Base-by-base conservation (phyloP, 2,797 vertebrate genomes). In the Rallus crepitans region DNA sequence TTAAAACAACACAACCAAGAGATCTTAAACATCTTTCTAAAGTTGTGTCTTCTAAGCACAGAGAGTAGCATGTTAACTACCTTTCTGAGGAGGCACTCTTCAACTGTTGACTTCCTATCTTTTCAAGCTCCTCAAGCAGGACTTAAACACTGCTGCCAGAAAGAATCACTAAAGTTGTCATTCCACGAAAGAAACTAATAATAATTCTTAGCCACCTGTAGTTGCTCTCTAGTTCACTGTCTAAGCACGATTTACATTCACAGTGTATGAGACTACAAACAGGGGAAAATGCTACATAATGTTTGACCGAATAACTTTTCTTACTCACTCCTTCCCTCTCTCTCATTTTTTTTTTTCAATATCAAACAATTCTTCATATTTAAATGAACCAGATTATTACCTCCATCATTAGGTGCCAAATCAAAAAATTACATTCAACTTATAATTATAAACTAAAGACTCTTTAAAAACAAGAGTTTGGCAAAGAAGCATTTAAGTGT, bases 371-470 rank as follows among this genome's bases (percentile, higher is more conserved):
- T 87, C 19, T 71, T 85, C 37, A 21, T 87, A 69, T 88, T 78
- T 79, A 86, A 92, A 85, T 18, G 48, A 94, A 81, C 11, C 20
- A 83, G 55, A 82, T 53, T 78, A 88, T 76, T 42, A 85, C 92
- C n/a, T 90, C 73, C 71, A 33, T 91, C 83, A 47, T 35, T 61
- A 90, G 24, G 42, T 89, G 90, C 52, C 47, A 92, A 89, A 86
- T 70, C 39, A 71, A 89, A 94, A 66, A 57, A 90, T 89, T 95
- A 55, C 27, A 94, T 93, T 94, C 64, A 85, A 79, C 27, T 86
- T 76, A 56, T 73, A 95, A 96, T 95, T 92, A 94, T 59, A 59
- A 94, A 68, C 12, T 82, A 94, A 94, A 59, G 17, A 87, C 60
- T 87, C 65, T 90, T 64, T 92, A 92, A 90, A 94, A 94, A 61